Evolutionary conservation across 2,113 vertebrate genomes (phyloP), one percentile per base, ranked within the genome.

Genomic region (Tympanuchus pallidicinctus): DNA sequence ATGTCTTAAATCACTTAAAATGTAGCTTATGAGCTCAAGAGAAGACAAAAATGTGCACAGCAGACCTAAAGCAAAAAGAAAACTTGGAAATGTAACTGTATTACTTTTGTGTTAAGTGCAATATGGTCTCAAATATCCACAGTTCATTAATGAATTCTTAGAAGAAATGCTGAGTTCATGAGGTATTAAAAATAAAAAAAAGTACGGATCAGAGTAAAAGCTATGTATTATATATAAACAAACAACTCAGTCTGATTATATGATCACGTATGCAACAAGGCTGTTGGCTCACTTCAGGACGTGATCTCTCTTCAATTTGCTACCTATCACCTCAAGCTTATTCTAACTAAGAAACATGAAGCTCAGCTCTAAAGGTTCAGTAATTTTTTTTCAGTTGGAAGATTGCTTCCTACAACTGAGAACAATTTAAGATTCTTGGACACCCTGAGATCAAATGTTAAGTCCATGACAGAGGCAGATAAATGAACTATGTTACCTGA

Each of bases 231-330:
- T 30, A 2, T 25, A 25, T 42, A 65, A 70, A 25, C 20, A 43
- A 25, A 70, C 16, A 42, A 22, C 27, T 54, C 43, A 57, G 17
- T 65, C 17, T 54, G 1, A 16, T 43, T 76, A 7, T 32, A 14
- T 73, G 30, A 10, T 78, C 5, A 48, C 6, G 67, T 27, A 11
- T 11, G 7, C 4, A 50, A 0, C 6, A 61, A n/a, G 18, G 15
- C 43, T 60, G 3, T 34, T 84, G 52, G 13, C 50, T 65, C 8
- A 30, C 6, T 75, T 82, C 11, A 28, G 27, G 8, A 1, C 48
- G 1, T 36, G 13, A 6, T 64, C 57, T 74, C 8, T 6, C 48
- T 79, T 72, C 45, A 72, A 1, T 21, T 69, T 70, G 8, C 8
- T 88, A 12, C 18, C 0, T 30, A 9, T 57, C 27, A 66, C 4